phyloP scores from a whole-genome alignment of 2,797 vertebrate species.

The Psittacula derbiana region DNA sequence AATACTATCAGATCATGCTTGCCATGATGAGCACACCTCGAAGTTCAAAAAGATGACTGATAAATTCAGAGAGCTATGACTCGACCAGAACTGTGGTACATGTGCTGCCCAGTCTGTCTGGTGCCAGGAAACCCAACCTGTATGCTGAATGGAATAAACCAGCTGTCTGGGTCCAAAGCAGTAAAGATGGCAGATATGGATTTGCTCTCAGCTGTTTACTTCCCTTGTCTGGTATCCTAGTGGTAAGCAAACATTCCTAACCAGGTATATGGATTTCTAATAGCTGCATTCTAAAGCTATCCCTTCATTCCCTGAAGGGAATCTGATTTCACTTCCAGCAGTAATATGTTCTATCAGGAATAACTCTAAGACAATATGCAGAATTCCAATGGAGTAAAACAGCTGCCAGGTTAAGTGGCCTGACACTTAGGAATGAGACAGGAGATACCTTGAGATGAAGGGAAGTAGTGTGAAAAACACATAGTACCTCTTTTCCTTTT shows the following conservation, averaged over 20 bases:
- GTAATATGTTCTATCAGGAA: not conserved
- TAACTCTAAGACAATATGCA: not conserved
- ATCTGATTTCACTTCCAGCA: not conserved
- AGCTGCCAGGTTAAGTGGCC: not conserved
- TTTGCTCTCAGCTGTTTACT: not conserved
- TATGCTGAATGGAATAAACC: not conserved
- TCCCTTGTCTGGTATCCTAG: not conserved
- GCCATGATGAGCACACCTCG: too few relatives aligned
- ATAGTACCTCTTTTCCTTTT: slow-evolving; percentile 87
- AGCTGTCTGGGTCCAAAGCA: not conserved
- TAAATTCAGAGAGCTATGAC: not conserved
- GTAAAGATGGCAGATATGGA: not conserved
- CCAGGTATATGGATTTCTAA: not conserved
- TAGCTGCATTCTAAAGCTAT: not conserved
- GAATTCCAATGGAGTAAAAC: not conserved
- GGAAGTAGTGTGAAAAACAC: not conserved
- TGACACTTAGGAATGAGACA: not conserved
- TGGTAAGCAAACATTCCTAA: not conserved
- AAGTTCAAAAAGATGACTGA: not conserved
- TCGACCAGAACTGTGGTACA: rapidly evolving
- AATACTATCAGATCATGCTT: not conserved
- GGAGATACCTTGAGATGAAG: not conserved
- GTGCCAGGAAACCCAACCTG: not conserved
- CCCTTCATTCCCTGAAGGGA: not conserved
- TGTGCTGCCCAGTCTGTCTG: not conserved